Evolutionary conservation across 2,888 invertebrate genomes (phyloP), one percentile per base, ranked within the genome.

Genomic region (Saturnia japonica): DNA sequence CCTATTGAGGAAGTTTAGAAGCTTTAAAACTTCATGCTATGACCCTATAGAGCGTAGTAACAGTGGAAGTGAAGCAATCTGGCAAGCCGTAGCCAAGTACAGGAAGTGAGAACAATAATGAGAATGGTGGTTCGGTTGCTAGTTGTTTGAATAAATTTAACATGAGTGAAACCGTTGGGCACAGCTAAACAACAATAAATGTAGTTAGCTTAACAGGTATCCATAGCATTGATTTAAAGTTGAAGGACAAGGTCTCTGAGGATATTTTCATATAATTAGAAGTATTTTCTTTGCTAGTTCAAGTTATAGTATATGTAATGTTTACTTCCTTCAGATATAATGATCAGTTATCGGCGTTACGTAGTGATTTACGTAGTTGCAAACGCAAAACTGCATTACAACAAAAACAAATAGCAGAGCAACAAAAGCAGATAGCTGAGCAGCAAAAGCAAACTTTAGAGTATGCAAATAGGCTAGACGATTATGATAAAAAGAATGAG

Each of bases 401-500:
- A 85, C 97, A 97, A 82, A 97, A 97, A 82, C 97, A 97, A 85
- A 96, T 97, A 67, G 95, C 96, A 0, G 97, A 97, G 78, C 96
- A 96, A 81, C 96, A 96, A 84, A 96, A 96, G 82, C 95, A 96
- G 76, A 90, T 96, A 62, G 95, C 96, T 0, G 96, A 96, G 77
- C 96, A 96, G 81, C 96, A 96, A 80, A 97, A 96, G 79, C 96
- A 96, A 85, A 96, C 96, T 0, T 84, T 97, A 75, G 97, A 97
- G 81, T 97, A 97, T 85, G 97, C 97, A 0, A 96, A 96, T 83
- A 95, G 97, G n/a, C 94, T 98, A 74, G 98, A 98, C 81, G 98
- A 98, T 82, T 97, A 97, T 79, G 98, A 98, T 82, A 98, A 97
- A 89, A 98, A 98, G 85, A 97, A 97, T 85, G 98, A 98, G 83